Evolutionary conservation across 37 sponge, comb jelly and placozoan species (phyloP), one percentile per base, ranked within the genome.

Genomic region (Amphimedon queenslandica): DNA sequence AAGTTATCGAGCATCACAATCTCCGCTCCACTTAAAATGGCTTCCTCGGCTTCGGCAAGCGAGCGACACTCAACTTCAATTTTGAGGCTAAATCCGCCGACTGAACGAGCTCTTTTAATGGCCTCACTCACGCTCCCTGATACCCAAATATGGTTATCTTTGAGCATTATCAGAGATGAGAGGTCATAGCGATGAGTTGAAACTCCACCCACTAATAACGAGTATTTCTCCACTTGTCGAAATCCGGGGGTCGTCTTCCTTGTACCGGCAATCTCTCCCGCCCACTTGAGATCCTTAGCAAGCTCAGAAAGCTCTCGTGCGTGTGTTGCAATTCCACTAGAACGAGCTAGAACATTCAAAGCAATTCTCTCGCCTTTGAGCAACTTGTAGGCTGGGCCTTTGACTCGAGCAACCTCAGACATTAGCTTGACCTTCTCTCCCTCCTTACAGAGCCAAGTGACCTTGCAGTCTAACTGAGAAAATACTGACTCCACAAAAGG

Each of bases 171-270:
- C 97, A 96, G 93, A 30, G 90, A 90, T 2, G 91, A 90, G 32
- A 96, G 82, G 64, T 96, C 94, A 64, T 84, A 87, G 23, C 90
- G 76, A 56, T 94, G 94, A 36, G 90, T 89, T 28, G 92, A 87
- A 10, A 87, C 72, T 16, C 94, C 94, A 3, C 97, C 97, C 53
- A 96, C 94, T 41, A 93, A 65, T 24, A 96, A 75, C 37, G 91
- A 75, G 64, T 96, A 96, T 42, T 96, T 96, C 77, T 96, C 97
- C 27, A 96, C 97, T 55, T 87, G 35, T 68, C 97, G 57, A 42
- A 96, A 96, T 35, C 97, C 97, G 31, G 97, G 97, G 29, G 97
- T 96, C 10, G 97, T 96, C 79, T 96, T 96, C 57, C 97, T 76
- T 4, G 97, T 96, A 1, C 97, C 97, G 25, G 94, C 97, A 16